Evolutionary conservation across 2,113 vertebrate species (phyloP).

Genomic region (Planiliza haematocheilus): DNA sequence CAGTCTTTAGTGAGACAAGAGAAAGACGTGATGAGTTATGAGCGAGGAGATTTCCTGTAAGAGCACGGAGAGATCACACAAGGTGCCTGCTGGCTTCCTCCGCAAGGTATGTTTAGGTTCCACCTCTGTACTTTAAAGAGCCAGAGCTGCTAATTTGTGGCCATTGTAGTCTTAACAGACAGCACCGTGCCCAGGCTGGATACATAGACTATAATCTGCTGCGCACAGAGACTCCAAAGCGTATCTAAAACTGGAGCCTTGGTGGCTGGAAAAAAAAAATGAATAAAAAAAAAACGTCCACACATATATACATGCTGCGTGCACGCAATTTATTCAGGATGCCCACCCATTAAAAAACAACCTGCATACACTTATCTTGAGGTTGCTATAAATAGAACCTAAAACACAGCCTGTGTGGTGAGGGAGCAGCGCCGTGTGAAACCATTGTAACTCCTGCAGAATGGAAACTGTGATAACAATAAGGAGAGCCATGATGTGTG

Average conservation of each 20-base stretch:
- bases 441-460: conserved; percentile 27
- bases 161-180: conserved; percentile 64
- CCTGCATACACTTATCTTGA: background rate
- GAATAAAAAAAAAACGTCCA: conserved; percentile 5
- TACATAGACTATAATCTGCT: conserved; percentile 58
- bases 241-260: conserved; percentile 31
- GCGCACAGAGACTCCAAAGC: conserved; percentile 26
- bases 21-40: conserved; percentile 22
- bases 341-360: background rate
- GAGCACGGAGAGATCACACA: conserved; percentile 38
- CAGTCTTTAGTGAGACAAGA: conserved; percentile 1
- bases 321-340: background rate
- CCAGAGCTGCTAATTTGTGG: conserved; percentile 70
- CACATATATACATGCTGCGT: background rate
- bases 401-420: background rate
- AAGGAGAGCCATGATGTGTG: conserved; percentile 4
- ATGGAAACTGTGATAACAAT: conserved; percentile 54
- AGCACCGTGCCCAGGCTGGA: conserved; percentile 22
- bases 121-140: conserved; percentile 58
- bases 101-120: conserved; percentile 55
- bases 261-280: conserved; percentile 28
- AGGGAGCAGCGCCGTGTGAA: conserved; percentile 14
- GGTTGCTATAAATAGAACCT: conserved; percentile 4
- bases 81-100: conserved; percentile 40
- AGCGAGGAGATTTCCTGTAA: conserved; percentile 52